Percentiles rank a stretch among this genome's conserved stretches.
phyloP scores from a whole-genome alignment of 1,140 invertebrate species.

The Lepidostoma basale region DNA sequence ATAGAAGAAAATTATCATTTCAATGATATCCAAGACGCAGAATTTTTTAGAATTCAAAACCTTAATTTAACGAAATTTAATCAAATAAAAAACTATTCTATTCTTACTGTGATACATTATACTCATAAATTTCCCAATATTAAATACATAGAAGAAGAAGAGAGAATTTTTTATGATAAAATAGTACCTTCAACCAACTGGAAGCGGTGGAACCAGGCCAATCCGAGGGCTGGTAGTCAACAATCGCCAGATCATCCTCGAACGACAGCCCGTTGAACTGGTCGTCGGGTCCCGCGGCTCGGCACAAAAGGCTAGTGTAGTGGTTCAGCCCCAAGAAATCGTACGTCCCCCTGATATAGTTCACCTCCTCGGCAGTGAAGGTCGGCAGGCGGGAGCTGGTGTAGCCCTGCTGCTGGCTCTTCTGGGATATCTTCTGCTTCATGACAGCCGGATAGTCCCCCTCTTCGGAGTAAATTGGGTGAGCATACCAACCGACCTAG shows the following conservation, averaged over 20 bases:
- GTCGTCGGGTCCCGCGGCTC: conserved; percentile 49
- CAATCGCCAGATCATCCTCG: conserved; percentile 58
- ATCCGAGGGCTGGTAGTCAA: conserved; percentile 56
- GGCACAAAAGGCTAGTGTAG: conserved; percentile 61
- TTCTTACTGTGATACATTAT: too few species aligned
- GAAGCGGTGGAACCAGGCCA: conserved; percentile 49
- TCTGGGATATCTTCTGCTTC: conserved; percentile 60
- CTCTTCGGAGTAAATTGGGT: conserved; percentile 64
- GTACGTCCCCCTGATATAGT: conserved; percentile 62
- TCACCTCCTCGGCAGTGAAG: conserved; percentile 63
- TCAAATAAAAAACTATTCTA: too few species aligned
- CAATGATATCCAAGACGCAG: too few species aligned
- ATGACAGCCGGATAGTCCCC: conserved; percentile 70
- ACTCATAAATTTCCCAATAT: too few species aligned
- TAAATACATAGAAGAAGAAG: neutral
- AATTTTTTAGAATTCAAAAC: too few species aligned
- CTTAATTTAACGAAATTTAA: too few species aligned
- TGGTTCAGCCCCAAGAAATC: conserved; percentile 71
- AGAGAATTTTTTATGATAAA: neutral
- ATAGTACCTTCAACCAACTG: conserved; percentile 59
- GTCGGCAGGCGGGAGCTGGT: conserved; percentile 62
- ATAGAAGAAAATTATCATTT: too few species aligned
- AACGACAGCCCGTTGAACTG: conserved; percentile 56
- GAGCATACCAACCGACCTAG: conserved; percentile 66
- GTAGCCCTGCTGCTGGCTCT: conserved; percentile 64